Base-by-base conservation (phyloP, 1,140 invertebrate species). In the Portunus trituberculatus region DNA sequence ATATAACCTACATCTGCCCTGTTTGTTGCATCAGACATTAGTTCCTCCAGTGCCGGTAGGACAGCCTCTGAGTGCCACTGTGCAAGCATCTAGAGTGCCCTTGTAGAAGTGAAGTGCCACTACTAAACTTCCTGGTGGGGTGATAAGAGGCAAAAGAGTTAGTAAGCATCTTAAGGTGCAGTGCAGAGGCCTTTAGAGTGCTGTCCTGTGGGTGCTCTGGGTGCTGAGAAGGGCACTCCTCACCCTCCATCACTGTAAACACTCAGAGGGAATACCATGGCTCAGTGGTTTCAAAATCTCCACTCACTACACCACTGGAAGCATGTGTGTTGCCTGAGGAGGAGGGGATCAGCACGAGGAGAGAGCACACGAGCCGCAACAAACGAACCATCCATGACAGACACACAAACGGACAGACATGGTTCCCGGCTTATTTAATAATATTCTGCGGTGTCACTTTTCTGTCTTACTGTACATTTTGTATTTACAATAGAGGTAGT, bases 391-490 rank as follows among this genome's bases (percentile, higher is more conserved):
- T 76, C 67, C 67, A 76, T 76, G 67, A 76, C 67, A 76, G 67
- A 76, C 67, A 76, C n/a, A 76, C 67, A 76, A n/a, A 76, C 67
- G 25, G 67, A 76, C 67, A 76, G 67, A 76, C 67, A 76, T 76
- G 67, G 67, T 76, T 76, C 67, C 16, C 16, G 67, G 67, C 67
- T 76, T 76, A 76, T 76, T 76, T n/a, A 76, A 20, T 83, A 32
- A 39, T 31, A 88, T 86, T 86, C 46, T 93, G 92, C 84, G 46
- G 83, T 93, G 46, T 93, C 46, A 87, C 84, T 93, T 93, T 93
- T 93, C 76, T 93, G 92, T 93, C 87, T 88, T 10, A 52, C 84
- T 52, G 46, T 46, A 31, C 84, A 88, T 93, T 93, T 93, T 93
- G 45, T 86, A 93, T 52, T 86, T 46, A 87, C 39, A 48, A 16